Evolutionary conservation across 2,797 vertebrate species (phyloP).

Genomic region (Phataginus tricuspis): DNA sequence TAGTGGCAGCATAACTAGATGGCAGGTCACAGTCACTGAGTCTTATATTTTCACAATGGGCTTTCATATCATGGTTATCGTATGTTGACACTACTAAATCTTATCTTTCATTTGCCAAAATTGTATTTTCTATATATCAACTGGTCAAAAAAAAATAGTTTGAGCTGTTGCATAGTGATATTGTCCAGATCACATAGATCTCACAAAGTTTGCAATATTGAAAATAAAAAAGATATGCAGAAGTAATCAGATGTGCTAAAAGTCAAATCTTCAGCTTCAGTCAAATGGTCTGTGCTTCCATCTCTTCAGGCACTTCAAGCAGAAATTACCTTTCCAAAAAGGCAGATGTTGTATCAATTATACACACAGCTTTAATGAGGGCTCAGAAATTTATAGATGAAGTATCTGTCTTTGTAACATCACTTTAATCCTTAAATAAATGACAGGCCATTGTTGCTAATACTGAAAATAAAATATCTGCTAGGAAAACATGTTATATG

Average conservation of each 20-base stretch:
- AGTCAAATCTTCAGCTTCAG: background rate
- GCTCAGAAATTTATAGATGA: background rate
- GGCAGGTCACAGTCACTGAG: too few relatives aligned
- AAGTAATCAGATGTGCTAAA: background rate
- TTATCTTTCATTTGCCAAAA: background rate
- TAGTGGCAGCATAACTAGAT: background rate
- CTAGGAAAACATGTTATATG: background rate
- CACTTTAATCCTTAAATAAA: background rate
- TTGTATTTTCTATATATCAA: background rate
- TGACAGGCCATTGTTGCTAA: background rate
- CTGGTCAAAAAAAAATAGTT: background rate
- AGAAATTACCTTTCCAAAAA: background rate
- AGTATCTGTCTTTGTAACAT: background rate
- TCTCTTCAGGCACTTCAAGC: background rate
- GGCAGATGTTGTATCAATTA: background rate
- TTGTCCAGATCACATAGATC: background rate
- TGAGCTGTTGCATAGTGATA: background rate
- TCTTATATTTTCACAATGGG: background rate
- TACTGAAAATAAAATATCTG: background rate
- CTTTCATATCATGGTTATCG: background rate
- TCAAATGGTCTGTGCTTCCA: background rate
- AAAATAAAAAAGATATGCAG: background rate
- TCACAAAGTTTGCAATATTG: background rate
- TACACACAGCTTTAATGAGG: background rate
- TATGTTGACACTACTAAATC: background rate